These are phyloP conservation scores for Sebastes schlegelii DNA, from an alignment of 2,113 vertebrate genomes.

Conservation along the genomic window DNA sequence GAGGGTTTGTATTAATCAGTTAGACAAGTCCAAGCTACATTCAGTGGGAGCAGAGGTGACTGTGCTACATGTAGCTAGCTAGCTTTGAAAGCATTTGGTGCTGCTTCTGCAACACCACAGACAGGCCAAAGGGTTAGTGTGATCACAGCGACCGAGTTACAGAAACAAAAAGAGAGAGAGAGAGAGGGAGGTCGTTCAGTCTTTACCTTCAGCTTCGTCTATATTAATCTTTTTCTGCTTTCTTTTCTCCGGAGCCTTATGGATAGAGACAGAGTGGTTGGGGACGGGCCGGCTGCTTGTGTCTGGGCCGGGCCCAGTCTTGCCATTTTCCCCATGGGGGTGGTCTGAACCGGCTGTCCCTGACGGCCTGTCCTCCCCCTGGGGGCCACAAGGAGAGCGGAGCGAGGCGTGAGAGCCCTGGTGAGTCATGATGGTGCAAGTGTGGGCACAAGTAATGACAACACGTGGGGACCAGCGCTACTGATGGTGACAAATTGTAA, in stretches of 20 bases:
- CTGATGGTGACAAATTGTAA: slow-evolving; percentile 32
- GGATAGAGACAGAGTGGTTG: slow-evolving; percentile 84
- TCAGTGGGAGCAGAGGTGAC: slow-evolving; percentile 66
- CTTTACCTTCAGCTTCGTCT: slow-evolving; percentile 99
- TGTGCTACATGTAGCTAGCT: slow-evolving; percentile 72
- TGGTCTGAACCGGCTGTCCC: slow-evolving; percentile 94
- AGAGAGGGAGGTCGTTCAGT: slow-evolving; percentile 64
- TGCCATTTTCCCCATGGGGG: slow-evolving; percentile 93
- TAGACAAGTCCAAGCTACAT: slow-evolving; percentile 77
- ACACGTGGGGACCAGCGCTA: slow-evolving; percentile 42
- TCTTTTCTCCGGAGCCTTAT: slow-evolving; percentile 90
- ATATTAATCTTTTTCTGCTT: slow-evolving; percentile 99
- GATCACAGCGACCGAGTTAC: slow-evolving; percentile 69
- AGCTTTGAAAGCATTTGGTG: slow-evolving; percentile 75
- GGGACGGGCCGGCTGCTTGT: slow-evolving; percentile 74
- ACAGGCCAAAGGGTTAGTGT: slow-evolving; percentile 72
- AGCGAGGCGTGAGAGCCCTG: slow-evolving; percentile 76
- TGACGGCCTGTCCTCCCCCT: slow-evolving; percentile 96
- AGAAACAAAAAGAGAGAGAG: slow-evolving; percentile 41
- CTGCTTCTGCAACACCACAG: slow-evolving; percentile 60
- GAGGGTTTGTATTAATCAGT: slow-evolving; percentile 63
- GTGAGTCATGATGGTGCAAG: slow-evolving; percentile 52
- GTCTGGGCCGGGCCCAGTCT: slow-evolving; percentile 87
- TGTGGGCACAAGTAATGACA: slow-evolving; percentile 42
- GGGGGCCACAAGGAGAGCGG: slow-evolving; percentile 86